A percentile compares a stretch with the other conserved stretches of the same genome.
phyloP scores from a whole-genome alignment of 2,888 invertebrate genomes.

The Acleris laterana region DNA sequence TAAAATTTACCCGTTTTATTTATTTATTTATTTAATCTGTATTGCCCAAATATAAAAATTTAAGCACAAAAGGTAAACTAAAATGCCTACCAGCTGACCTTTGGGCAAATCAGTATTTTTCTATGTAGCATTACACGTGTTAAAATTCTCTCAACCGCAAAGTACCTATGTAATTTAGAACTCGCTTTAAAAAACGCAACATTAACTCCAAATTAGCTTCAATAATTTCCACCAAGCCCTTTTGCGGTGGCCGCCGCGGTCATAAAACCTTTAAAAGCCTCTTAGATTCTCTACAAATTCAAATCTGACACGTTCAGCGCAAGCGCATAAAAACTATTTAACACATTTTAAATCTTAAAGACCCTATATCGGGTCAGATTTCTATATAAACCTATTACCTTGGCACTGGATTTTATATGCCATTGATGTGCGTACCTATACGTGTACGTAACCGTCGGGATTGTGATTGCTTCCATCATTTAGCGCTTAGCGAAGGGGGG shows the following conservation, averaged over 20 bases:
- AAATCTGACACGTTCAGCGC: slow-evolving; percentile 22
- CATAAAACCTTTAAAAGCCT: background rate
- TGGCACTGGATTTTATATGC: slow-evolving; percentile 18
- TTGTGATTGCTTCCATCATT: slow-evolving; percentile 21
- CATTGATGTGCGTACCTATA: slow-evolving; percentile 16
- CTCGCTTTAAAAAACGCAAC: background rate
- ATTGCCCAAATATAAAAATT: too few species aligned
- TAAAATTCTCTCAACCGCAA: background rate
- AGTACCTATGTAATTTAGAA: background rate
- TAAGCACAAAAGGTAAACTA: too few species aligned
- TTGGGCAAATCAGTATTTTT: too few species aligned
- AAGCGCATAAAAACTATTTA: slow-evolving; percentile 1
- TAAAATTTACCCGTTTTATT: too few species aligned
- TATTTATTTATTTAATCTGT: too few species aligned
- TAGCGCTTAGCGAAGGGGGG: slow-evolving; percentile 44
- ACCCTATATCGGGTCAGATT: too few species aligned
- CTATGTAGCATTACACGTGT: too few species aligned
- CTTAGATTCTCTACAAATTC: slow-evolving; percentile 11
- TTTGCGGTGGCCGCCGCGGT: background rate
- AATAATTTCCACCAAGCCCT: background rate
- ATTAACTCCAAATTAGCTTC: background rate
- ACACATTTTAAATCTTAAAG: too few species aligned
- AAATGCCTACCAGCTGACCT: too few species aligned
- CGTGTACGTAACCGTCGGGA: background rate
- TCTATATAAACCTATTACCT: too few species aligned